Conservation (phyloP, 2,113 vertebrate genomes). For the Hucho hucho region DNA sequence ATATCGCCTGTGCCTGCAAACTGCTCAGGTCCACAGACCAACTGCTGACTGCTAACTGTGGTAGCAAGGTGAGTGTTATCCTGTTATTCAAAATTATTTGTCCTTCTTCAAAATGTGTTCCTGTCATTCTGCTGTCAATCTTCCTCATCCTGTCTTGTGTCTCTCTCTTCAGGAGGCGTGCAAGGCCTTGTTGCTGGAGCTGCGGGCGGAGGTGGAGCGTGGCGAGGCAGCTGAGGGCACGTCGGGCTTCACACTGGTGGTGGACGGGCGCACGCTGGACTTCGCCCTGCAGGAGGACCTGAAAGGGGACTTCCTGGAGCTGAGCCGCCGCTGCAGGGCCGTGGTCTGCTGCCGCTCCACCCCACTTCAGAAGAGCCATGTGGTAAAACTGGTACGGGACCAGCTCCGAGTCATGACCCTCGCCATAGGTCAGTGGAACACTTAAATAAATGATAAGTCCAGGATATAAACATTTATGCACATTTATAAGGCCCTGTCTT, state of each 20-base stretch:
- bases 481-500: neutral
- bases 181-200: slow-evolving; percentile 71
- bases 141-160: neutral
- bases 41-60: slow-evolving; percentile 88
- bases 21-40: slow-evolving; percentile 84
- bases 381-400: slow-evolving; percentile 82
- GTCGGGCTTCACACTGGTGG: slow-evolving; percentile 78
- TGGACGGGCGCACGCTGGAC: slow-evolving; percentile 81
- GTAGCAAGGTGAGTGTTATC: slow-evolving; percentile 79
- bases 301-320: slow-evolving; percentile 78
- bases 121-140: neutral
- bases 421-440: slow-evolving; percentile 74
- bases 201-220: slow-evolving; percentile 67
- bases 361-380: slow-evolving; percentile 86
- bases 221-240: too few species aligned
- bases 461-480: neutral
- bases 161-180: slow-evolving; percentile 77
- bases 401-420: slow-evolving; percentile 85
- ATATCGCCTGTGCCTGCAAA: slow-evolving; percentile 90
- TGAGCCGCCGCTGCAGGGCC: slow-evolving; percentile 75
- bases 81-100: neutral
- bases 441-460: neutral
- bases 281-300: slow-evolving; percentile 79
- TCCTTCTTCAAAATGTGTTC: neutral
- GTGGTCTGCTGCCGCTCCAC: slow-evolving; percentile 90